phyloP scores from a whole-genome alignment of 64 coral and sea anemone genomes.

The Porites lutea region DNA sequence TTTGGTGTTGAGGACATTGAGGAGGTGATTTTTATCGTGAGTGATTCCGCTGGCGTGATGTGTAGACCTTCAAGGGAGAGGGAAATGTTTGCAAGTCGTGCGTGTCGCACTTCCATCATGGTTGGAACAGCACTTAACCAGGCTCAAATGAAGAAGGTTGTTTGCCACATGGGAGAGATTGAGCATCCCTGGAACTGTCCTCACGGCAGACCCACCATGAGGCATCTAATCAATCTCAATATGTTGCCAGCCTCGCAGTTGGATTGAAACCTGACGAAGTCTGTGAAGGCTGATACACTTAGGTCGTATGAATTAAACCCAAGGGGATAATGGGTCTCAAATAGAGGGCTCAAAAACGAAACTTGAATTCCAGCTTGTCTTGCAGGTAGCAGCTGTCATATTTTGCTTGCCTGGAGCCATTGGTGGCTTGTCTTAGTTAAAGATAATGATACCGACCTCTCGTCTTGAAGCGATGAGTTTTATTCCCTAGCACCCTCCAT shows the following conservation, averaged over 20 bases:
- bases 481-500: too few relatives aligned
- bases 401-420: too few relatives aligned
- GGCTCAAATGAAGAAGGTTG: slow-evolving; percentile 82
- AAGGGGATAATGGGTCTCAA: too few relatives aligned
- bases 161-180: slow-evolving; percentile 95
- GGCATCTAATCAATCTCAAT: slow-evolving; percentile 92
- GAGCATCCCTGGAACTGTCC: slow-evolving; percentile 99
- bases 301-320: too few relatives aligned
- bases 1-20: slow-evolving; percentile 96
- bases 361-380: too few relatives aligned
- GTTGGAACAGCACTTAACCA: slow-evolving; percentile 89
- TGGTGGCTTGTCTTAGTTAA: too few relatives aligned
- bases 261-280: not conserved
- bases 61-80: slow-evolving; percentile 87
- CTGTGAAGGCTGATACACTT: too few relatives aligned
- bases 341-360: too few relatives aligned
- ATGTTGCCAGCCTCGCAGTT: slow-evolving; percentile 40
- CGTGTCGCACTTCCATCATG: slow-evolving; percentile 98
- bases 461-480: too few relatives aligned
- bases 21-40: slow-evolving; percentile 95
- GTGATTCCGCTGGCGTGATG: slow-evolving; percentile 86
- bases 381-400: too few relatives aligned
- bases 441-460: too few relatives aligned
- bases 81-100: slow-evolving; percentile 98
- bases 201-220: slow-evolving; percentile 97